Evolutionary conservation across 2,888 invertebrate genomes (phyloP), one percentile per base, ranked within the genome.

Genomic region (Nephrotoma flavescens): DNA sequence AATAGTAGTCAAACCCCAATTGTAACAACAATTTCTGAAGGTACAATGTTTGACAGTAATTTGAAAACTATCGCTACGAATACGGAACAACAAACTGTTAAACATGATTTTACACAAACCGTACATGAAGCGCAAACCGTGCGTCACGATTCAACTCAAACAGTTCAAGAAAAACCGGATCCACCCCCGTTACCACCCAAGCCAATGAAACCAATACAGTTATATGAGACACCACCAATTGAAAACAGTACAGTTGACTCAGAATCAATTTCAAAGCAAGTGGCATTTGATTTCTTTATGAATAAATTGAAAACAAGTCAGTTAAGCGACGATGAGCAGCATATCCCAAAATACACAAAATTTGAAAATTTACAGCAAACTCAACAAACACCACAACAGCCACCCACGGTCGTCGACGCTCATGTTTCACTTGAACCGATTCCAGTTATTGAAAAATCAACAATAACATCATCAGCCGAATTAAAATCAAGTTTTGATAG

Each of bases 281-380:
- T 94, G 86, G 95, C 95, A 0, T 91, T 94, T 85, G 94, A 94
- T 89, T 95, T 94, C 89, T 95, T 95, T 89, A 94, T 94, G 87
- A 93, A 93, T 15, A 93, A 94, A 90, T 93, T 95, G 41, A 89
- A 89, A 87, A 88, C 92, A 90, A 88, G 90, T 89, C n/a, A 90
- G 89, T 9, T 89, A 91, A 85, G 91, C n/a, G 89, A 90, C 71
- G 92, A 92, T 42, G 84, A 84, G 42, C 71, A 71, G 71, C 71
- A 71, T 71, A 42, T 84, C n/a, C 42, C 84, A 87, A 89, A 91
- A 87, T 92, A 92, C 87, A 91, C 91, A 85, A 92, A 92, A 89
- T 92, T 92, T 88, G 91, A 92, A 88, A 89, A 90, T 83, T 87
- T 15, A 41, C 42, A 41, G 7, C 84, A 41, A 84, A 84, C 84